phyloP scores from a whole-genome alignment of 2,797 vertebrate species.

The Amphiprion clarkii region DNA sequence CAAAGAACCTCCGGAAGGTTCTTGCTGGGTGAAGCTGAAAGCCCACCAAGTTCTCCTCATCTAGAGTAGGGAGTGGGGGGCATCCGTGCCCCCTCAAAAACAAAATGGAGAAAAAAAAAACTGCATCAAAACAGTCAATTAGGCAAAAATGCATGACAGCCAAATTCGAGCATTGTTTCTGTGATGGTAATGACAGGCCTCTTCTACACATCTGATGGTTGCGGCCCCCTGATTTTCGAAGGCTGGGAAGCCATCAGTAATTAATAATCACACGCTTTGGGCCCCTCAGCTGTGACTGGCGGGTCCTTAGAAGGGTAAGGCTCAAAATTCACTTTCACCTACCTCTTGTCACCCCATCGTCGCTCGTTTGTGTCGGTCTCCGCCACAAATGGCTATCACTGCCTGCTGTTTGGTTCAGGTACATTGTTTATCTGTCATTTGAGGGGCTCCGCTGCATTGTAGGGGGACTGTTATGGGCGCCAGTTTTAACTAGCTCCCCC shows the following conservation, averaged over 20 bases:
- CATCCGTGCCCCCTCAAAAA: constrained; percentile 62
- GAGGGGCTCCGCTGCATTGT: constrained; percentile 48
- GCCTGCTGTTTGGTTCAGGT: constrained; percentile 54
- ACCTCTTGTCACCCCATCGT: constrained; percentile 37
- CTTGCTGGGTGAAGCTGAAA: constrained; percentile 84
- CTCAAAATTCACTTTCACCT: constrained; percentile 63
- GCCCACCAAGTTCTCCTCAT: constrained; percentile 79
- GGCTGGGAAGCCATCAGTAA: constrained; percentile 77
- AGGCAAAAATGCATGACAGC: constrained; percentile 87
- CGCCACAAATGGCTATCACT: constrained; percentile 22
- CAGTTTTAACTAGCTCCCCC: constrained; percentile 38
- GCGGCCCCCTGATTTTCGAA: constrained; percentile 72
- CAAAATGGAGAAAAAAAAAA: constrained; percentile 66
- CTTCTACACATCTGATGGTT: constrained; percentile 76
- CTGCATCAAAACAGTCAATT: constrained; percentile 86
- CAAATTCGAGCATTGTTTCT: constrained; percentile 85
- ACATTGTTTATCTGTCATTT: constrained; percentile 52
- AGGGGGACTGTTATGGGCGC: constrained; percentile 19
- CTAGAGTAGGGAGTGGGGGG: constrained; percentile 64
- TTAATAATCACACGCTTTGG: constrained; percentile 78
- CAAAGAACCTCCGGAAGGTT: constrained; percentile 84
- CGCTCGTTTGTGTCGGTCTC: constrained; percentile 23
- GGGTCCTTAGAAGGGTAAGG: constrained; percentile 65
- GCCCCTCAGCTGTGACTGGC: constrained; percentile 66
- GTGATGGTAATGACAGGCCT: constrained; percentile 80